Percentiles rank a stretch among this genome's conserved stretches.
phyloP scores from a whole-genome alignment of 2,888 invertebrate species.

The Pyrochroa serraticornis region DNA sequence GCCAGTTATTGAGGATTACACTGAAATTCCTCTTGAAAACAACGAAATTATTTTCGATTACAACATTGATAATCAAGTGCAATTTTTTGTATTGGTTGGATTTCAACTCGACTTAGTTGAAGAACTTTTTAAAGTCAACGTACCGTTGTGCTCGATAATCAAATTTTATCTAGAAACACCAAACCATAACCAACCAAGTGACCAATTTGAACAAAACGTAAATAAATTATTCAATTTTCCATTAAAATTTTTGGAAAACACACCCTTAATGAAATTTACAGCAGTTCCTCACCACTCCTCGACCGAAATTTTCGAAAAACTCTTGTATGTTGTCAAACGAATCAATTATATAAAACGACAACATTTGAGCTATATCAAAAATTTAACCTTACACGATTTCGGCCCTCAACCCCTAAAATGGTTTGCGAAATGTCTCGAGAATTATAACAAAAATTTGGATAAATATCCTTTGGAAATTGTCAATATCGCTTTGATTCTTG shows the following conservation, averaged over 20 bases:
- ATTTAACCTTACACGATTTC: constrained; percentile 32
- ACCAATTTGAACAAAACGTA: too few relatives aligned
- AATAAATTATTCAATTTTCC: constrained; percentile 1
- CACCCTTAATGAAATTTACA: constrained; percentile 38
- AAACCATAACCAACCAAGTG: too few relatives aligned
- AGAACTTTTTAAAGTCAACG: constrained; percentile 30
- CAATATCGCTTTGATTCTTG: constrained; percentile 35
- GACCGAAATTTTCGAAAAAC: constrained; percentile 31
- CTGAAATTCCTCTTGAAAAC: constrained; percentile 32
- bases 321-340: constrained; percentile 35
- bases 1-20: constrained; percentile 32
- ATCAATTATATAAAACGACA: constrained; percentile 41
- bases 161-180: constrained; percentile 20
- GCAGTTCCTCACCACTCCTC: constrained; percentile 1
- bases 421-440: constrained; percentile 30
- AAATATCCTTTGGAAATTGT: constrained; percentile 36
- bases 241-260: constrained; percentile 34
- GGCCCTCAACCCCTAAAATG: constrained; percentile 25
- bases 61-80: constrained; percentile 39
- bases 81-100: constrained; percentile 42
- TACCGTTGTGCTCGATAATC: constrained; percentile 37
- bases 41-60: constrained; percentile 40
- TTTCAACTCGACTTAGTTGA: constrained; percentile 35
- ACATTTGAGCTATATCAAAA: constrained; percentile 42
- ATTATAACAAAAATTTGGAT: constrained; percentile 35